These are phyloP conservation scores for Otolemur garnettii DNA, from an alignment of 2,113 vertebrate species.

Conservation along the genomic window DNA sequence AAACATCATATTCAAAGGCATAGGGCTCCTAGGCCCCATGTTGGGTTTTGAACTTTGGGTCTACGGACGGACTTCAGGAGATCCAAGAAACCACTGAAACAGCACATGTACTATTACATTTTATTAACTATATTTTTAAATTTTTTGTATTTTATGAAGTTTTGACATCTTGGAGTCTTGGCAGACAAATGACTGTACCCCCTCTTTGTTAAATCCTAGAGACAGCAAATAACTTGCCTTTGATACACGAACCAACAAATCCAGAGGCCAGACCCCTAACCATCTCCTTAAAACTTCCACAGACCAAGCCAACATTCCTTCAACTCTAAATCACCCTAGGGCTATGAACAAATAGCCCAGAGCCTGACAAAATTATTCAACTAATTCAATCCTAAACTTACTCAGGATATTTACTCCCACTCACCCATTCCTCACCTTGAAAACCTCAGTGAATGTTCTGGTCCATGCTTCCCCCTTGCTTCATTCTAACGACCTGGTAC, in stretches of 20 bases:
- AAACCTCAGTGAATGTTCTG: background rate
- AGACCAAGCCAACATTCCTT: background rate
- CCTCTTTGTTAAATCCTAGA: slow-evolving; percentile 31
- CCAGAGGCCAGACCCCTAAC: background rate
- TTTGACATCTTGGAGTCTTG: background rate
- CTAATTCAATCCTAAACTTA: background rate
- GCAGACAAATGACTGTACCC: background rate
- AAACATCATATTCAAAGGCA: slow-evolving; percentile 26
- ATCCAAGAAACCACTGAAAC: background rate
- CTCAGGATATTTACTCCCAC: background rate
- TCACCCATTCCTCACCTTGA: background rate
- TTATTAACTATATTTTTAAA: background rate
- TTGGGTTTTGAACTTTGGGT: background rate
- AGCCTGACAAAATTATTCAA: background rate
- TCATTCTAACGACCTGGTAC: background rate
- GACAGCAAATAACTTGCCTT: background rate
- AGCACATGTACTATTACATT: background rate
- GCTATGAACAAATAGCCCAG: background rate
- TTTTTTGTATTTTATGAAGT: slow-evolving; percentile 36
- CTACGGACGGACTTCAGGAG: background rate
- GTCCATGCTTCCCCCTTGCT: background rate
- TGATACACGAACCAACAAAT: background rate
- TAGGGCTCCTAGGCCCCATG: background rate
- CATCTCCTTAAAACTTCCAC: background rate
- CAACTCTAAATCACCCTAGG: background rate